A percentile compares a stretch with the other conserved stretches of the same genome.
These are phyloP conservation scores for Trichechus manatus DNA, from an alignment of 2,113 vertebrate species.

Conservation along the genomic window DNA sequence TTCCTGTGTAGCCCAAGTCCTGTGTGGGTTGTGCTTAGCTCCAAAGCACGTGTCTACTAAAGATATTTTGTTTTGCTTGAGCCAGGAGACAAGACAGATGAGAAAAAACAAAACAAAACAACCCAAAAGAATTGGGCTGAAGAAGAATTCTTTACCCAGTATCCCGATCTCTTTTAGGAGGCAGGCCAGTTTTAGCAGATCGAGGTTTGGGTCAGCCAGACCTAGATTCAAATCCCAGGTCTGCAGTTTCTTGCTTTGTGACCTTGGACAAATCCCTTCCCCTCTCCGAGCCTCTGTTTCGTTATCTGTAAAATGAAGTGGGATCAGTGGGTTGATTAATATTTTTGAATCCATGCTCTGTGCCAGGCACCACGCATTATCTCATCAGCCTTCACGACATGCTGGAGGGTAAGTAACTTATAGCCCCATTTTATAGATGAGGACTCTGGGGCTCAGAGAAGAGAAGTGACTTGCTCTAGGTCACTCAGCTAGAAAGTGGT, in stretches of 20 bases:
- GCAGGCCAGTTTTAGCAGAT: neutral
- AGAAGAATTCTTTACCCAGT: neutral
- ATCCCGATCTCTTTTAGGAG: neutral
- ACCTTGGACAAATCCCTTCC: neutral
- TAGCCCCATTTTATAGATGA: neutral
- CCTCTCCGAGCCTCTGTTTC: neutral
- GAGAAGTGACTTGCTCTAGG: neutral
- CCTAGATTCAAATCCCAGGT: neutral
- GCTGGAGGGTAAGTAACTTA: neutral
- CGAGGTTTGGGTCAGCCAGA: neutral
- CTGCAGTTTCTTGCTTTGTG: neutral
- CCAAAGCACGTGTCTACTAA: neutral
- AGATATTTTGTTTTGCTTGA: neutral
- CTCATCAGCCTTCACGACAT: neutral
- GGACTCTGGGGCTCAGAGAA: neutral
- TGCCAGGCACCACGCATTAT: neutral
- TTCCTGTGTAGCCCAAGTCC: neutral
- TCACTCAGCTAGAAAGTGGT: neutral
- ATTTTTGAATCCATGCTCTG: neutral
- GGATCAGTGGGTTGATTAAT: neutral
- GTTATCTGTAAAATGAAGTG: neutral
- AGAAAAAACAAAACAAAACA: neutral
- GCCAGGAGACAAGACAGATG: neutral
- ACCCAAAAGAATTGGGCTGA: neutral
- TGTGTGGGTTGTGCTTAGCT: accelerated